Base-by-base conservation (phyloP, 1,140 invertebrate species). In the Geopemphigus sp. region DNA sequence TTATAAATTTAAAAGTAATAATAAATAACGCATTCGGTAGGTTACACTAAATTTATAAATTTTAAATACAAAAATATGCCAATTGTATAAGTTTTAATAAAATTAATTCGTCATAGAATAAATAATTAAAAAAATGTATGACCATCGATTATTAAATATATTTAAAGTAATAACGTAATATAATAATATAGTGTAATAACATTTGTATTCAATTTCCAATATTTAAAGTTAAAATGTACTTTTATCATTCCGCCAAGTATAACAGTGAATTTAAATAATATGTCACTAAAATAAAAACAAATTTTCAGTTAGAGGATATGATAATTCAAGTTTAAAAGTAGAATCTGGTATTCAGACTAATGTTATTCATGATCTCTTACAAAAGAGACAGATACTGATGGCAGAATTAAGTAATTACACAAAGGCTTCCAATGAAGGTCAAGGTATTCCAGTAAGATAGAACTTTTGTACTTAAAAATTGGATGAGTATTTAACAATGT, bases 351-450 rank as follows among this genome's bases (percentile, higher is more conserved):
- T 89, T 39, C 93, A 94, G 82, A 90, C 93, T 82, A 91, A 95
- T 83, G 89, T 90, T 0, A 90, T 96, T 57, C 88, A 92, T 57
- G 94, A 96, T 82, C 84, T 97, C 11, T 89, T 94, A 76, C 89
- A 91, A 24, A 90, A 90, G 82, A 96, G 95, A 84, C 94, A 96
- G 85, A 90, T 91, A 50, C 84, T 97, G 4, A 84, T 92, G 81
- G 87, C 95, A 81, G 95, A 97, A 85, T 85, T 97, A 54, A 91
- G 90, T 84, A 94, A 94, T 84, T 94, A 95, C 84, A 91, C 93
- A 26, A 82, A 81, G 22, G 72, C 76, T 47, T 82, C 82, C 19
- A 74, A 82, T 45, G 70, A 80, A 32, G 81, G 70, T 24, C 82
- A 68, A 19, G 83, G 83, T 15, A 85, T 85, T 76, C 84, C 84